Evolutionary conservation across 2,888 invertebrate genomes (phyloP), one percentile per base, ranked within the genome.

Genomic region (Hypsopygia costalis): DNA sequence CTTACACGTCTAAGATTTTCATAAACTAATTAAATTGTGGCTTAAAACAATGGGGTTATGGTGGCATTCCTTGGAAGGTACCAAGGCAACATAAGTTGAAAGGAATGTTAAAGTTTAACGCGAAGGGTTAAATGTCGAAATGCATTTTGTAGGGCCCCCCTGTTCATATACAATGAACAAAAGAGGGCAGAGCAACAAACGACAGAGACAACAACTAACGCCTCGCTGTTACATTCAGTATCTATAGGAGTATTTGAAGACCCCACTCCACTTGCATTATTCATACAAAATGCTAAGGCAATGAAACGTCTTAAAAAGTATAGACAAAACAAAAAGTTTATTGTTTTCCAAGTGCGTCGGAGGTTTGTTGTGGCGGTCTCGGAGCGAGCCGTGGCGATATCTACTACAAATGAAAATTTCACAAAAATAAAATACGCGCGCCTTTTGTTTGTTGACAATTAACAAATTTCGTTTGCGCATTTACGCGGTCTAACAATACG

Each of bases 201-300:
- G 55, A 58, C 41, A 51, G 49, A 46, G 57, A 58, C 43, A 46
- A 47, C 39, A 47, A 41, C 37, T 49, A 39, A 46, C 31, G 31
- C n/a, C n/a, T n/a, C n/a, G n/a, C 34, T 27, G 35, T 44, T 43
- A 45, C 27, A 36, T 34, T 36, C 45, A 42, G 34, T 34, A 38
- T 44, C 45, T 37, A 49, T 44, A 47, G 36, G 35, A 31, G 11
- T 29, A 35, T 41, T 43, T 41, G 52, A 67, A 56, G 56, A 47
- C 43, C 47, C 48, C 42, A 49, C 52, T 66, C 48, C 42, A 49
- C 52, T 66, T 72, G 62, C 72, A 72, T 75, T 71, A 76, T 76
- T 75, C 69, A 76, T 76, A 60, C 53, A 49, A 52, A n/a, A 66
- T 62, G 62, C 63, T 70, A 70, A 75, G 64, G 62, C 65, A 69